Evolutionary conservation across 2,113 vertebrate genomes (phyloP).

Genomic region (Ailuropoda melanoleuca): DNA sequence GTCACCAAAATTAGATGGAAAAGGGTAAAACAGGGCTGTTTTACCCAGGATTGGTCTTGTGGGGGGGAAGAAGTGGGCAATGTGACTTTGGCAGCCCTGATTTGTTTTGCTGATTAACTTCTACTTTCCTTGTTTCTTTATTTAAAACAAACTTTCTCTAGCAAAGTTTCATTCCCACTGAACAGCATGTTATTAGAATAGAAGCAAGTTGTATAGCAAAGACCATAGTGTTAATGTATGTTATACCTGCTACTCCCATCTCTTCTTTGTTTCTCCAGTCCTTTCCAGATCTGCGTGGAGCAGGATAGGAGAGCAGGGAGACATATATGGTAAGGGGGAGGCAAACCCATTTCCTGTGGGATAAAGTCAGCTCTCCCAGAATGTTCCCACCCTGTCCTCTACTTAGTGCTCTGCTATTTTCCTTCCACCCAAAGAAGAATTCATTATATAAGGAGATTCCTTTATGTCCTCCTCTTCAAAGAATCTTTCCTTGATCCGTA

Average conservation of each 20-base stretch:
- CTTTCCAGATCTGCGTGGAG: background rate
- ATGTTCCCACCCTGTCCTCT: accelerated
- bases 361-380: background rate
- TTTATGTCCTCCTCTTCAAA: background rate
- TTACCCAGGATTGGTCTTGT: background rate
- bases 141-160: background rate
- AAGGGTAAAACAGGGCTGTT: accelerated
- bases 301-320: background rate
- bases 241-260: background rate
- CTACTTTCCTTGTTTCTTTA: background rate
- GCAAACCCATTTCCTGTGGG: background rate
- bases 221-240: accelerated
- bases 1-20: background rate
- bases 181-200: background rate
- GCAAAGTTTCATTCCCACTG: background rate
- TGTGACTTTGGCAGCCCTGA: background rate
- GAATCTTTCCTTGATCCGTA: background rate
- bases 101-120: background rate
- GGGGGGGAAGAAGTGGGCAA: background rate
- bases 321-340: background rate
- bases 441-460: background rate
- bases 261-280: background rate
- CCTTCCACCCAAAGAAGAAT: background rate
- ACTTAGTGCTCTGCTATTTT: accelerated
- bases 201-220: accelerated